Evolutionary conservation across 2,888 invertebrate species (phyloP), one percentile per base, ranked within the genome.

Genomic region (Lathronympha strigana): DNA sequence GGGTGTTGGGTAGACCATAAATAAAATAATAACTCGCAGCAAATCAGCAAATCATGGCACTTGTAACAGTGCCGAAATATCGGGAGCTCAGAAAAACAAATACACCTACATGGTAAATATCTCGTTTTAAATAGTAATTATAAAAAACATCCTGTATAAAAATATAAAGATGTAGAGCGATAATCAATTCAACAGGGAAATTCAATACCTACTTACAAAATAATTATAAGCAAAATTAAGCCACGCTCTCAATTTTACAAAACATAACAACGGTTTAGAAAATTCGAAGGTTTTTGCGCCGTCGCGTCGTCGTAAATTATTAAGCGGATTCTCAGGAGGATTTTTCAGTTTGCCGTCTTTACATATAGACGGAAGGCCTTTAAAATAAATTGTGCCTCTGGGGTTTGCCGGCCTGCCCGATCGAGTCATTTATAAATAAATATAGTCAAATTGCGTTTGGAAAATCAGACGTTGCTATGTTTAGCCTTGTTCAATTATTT

Each of bases 331-430:
- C 83, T 78, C 81, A 54, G 69, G 82, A 78, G 82, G 77, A 76
- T 82, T 81, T 76, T 77, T 78, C 81, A 80, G 79, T 78, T 76
- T 79, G 76, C 80, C 78, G 80, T 82, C 81, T 84, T 82, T 83
- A 66, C 66, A 61, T 66, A 82, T 82, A 81, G 80, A 80, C 80
- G 78, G 78, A 73, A 78, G 80, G 81, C 76, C 81, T 81, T 79
- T 82, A 79, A 81, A 83, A 82, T 77, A 79, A 85, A 85, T 83
- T 82, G 82, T 78, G 79, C 84, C 81, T 71, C 72, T 67, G 83
- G 78, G 85, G 75, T 77, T 74, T 78, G 79, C 77, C 70, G 75
- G 77, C 76, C 31, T 57, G 13, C 77, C 76, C 77, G 77, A 80
- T 81, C n/a, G n/a, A 77, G 78, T 81, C 78, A 81, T 82, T 81